phyloP scores from a whole-genome alignment of 2,888 invertebrate genomes.

The Plusia festucae region DNA sequence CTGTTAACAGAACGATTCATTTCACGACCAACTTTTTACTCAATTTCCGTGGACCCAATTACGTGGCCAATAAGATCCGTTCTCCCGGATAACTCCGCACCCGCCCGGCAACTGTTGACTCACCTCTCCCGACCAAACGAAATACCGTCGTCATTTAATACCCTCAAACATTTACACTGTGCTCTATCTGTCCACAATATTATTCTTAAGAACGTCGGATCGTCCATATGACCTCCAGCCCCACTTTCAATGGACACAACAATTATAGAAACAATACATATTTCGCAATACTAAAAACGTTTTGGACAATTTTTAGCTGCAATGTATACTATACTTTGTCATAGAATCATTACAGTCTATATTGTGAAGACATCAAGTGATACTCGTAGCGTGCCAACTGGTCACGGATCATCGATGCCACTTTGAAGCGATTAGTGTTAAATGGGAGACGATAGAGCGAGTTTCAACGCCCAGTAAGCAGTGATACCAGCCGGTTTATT shows the following conservation, averaged over 20 bases:
- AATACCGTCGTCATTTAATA: constrained; percentile 58
- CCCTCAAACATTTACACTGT: constrained; percentile 60
- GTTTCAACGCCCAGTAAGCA: constrained; percentile 28
- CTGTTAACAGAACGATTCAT: constrained; percentile 35
- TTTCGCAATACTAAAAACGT: constrained; percentile 46
- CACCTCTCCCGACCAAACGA: constrained; percentile 54
- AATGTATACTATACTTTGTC: constrained; percentile 53
- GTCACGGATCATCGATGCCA: constrained; percentile 65
- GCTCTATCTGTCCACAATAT: constrained; percentile 61
- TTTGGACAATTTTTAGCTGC: constrained; percentile 19
- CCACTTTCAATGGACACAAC: constrained; percentile 70
- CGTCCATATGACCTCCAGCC: constrained; percentile 71
- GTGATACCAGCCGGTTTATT: constrained; percentile 44
- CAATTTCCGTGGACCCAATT: constrained; percentile 56
- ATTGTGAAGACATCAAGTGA: constrained; percentile 40
- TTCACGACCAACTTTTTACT: constrained; percentile 44
- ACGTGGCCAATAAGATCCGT: constrained; percentile 54
- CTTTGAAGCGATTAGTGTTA: constrained; percentile 61
- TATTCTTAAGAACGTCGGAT: constrained; percentile 57
- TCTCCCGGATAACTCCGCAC: constrained; percentile 38
- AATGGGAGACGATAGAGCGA: constrained; percentile 43
- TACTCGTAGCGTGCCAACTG: constrained; percentile 61
- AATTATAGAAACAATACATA: constrained; percentile 70
- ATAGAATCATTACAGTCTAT: constrained; percentile 50
- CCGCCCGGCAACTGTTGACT: constrained; percentile 58